Percentiles rank a stretch among this genome's conserved stretches.
Evolutionary conservation across 2,888 invertebrate species (phyloP).

Genomic region (Chromoteleia sp.): DNA sequence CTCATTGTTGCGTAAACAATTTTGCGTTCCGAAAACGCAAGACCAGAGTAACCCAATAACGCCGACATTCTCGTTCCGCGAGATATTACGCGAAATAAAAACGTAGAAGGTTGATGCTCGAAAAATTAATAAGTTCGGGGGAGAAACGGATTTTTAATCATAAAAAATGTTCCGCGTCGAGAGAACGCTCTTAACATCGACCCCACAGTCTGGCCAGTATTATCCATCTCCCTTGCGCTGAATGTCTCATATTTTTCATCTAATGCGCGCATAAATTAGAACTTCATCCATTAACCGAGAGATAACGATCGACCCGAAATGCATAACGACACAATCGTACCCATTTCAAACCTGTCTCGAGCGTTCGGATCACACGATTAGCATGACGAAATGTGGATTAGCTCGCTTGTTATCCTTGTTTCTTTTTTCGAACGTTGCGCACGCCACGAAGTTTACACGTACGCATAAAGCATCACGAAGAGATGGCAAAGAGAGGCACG

Average conservation of each 20-base stretch:
- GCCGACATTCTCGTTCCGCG: not conserved
- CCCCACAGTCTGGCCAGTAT: constrained; percentile 68
- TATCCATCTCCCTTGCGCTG: constrained; percentile 64
- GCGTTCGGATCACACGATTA: constrained; percentile 63
- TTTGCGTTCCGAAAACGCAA: not conserved
- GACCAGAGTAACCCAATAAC: not conserved
- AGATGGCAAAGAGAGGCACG: constrained; percentile 79
- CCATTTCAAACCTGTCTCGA: constrained; percentile 44
- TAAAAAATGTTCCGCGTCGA: constrained; percentile 18
- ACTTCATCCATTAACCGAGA: constrained; percentile 42
- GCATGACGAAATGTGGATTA: constrained; percentile 74
- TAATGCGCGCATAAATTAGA: constrained; percentile 62
- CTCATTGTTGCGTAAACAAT: constrained; percentile 16
- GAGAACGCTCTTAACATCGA: constrained; percentile 23
- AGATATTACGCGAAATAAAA: not conserved
- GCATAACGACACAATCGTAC: constrained; percentile 23
- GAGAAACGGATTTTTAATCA: constrained; percentile 7
- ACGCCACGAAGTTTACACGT: constrained; percentile 65
- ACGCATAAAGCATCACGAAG: constrained; percentile 70
- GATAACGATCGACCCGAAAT: constrained; percentile 30
- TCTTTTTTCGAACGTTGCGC: constrained; percentile 63
- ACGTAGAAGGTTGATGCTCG: not conserved
- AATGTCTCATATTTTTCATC: constrained; percentile 67
- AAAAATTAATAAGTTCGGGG: constrained; percentile 1
- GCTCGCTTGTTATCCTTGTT: constrained; percentile 75